Percentiles rank a stretch among this genome's conserved stretches.
phyloP scores from a whole-genome alignment of 2,113 vertebrate genomes.

The Coracopsis vasa region DNA sequence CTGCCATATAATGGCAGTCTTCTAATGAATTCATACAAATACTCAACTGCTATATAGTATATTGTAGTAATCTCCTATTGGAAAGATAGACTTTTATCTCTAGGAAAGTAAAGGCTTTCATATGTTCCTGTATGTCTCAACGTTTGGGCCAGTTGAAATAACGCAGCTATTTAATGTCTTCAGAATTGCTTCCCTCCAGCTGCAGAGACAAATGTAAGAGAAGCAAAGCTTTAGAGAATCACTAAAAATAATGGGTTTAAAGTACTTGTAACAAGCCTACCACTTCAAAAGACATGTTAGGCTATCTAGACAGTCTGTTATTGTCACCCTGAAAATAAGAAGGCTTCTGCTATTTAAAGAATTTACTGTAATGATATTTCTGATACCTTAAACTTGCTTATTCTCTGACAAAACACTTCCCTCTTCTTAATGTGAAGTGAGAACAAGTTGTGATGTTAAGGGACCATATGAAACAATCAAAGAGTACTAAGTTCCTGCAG shows the following conservation, averaged over 20 bases:
- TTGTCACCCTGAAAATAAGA: neutral
- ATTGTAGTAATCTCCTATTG: neutral
- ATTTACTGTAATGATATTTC: neutral
- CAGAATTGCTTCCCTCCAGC: neutral
- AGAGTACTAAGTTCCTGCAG: neutral
- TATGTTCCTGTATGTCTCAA: neutral
- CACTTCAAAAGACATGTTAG: neutral
- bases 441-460: neutral
- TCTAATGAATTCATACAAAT: neutral
- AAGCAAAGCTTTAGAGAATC: neutral
- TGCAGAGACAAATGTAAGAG: neutral
- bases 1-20: neutral
- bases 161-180: neutral
- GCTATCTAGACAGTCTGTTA: neutral
- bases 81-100: neutral
- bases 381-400: neutral
- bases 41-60: neutral
- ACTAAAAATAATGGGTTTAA: neutral
- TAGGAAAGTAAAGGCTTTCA: neutral
- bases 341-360: neutral
- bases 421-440: neutral
- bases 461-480: neutral
- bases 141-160: neutral
- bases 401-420: neutral
- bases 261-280: neutral